Evolutionary conservation across 2,888 invertebrate species (phyloP).

Genomic region (Cordylochernes scorpioides): DNA sequence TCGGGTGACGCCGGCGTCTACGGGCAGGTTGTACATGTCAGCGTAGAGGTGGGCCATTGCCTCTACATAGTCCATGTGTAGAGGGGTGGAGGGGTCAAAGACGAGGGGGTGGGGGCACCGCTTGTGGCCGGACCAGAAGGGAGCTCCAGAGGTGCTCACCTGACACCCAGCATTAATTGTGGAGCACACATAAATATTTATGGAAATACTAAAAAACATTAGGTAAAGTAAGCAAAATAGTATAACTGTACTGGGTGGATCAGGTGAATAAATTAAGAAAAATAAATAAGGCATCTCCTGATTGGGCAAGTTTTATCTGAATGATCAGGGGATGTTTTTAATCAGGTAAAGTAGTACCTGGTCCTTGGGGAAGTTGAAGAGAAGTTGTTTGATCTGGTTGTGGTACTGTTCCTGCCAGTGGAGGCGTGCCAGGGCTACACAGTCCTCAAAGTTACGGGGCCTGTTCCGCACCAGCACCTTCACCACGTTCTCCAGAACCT

Average conservation of each 20-base stretch:
- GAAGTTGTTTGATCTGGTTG: conserved; percentile 78
- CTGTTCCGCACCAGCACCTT: conserved; percentile 52
- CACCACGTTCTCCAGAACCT: conserved; percentile 14
- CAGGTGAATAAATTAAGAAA: no score
- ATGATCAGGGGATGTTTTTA: no score
- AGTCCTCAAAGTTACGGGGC: conserved; percentile 54
- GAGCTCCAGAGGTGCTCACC: conserved; percentile 31
- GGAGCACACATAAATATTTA: no score
- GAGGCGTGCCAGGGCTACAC: conserved; percentile 56
- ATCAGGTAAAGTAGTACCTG: no score
- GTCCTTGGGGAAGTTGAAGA: conserved; percentile 89
- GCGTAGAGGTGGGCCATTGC: conserved; percentile 77
- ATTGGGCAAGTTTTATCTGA: no score
- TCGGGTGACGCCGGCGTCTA: conserved; percentile 39
- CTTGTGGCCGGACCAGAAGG: conserved; percentile 95
- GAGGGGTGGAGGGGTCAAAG: conserved; percentile 27
- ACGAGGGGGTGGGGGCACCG: conserved; percentile 62
- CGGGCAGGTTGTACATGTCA: conserved; percentile 49
- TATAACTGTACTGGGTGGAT: no score
- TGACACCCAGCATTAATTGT: conserved; percentile 30
- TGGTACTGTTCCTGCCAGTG: conserved; percentile 55
- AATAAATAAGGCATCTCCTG: no score
- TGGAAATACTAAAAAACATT: no score
- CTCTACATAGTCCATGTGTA: conserved; percentile 64
- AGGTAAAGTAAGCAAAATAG: no score